Conservation (phyloP, 2,888 invertebrate genomes). For the Idaea aversata region DNA sequence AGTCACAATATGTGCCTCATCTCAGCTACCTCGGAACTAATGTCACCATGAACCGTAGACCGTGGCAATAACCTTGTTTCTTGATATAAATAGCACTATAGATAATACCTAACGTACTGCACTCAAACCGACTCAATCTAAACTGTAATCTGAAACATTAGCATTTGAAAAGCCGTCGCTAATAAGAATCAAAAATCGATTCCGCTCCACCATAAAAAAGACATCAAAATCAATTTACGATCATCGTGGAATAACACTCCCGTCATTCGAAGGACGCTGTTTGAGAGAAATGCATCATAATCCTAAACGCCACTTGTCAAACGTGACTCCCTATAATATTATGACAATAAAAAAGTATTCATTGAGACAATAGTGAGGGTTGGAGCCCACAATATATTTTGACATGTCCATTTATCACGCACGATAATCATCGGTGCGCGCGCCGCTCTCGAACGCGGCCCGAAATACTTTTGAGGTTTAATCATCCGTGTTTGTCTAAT, state of each 20-base stretch:
- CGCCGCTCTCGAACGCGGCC: conserved; percentile 52
- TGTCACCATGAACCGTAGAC: conserved; percentile 33
- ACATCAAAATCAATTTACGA: conserved; percentile 75
- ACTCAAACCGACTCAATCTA: conserved; percentile 28
- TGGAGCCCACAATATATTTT: conserved; percentile 72
- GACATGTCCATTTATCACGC: conserved; percentile 75
- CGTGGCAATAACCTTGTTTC: conserved; percentile 39
- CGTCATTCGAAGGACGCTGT: conserved; percentile 41
- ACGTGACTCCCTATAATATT: conserved; percentile 65
- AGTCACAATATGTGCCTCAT: conserved; percentile 45
- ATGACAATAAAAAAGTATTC: conserved; percentile 76
- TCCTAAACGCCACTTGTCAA: conserved; percentile 73
- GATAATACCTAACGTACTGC: not conserved
- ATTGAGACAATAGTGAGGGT: conserved; percentile 78
- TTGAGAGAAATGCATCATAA: conserved; percentile 60
- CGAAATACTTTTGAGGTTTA: conserved; percentile 64
- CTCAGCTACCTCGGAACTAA: conserved; percentile 25
- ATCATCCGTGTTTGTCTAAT: conserved; percentile 51
- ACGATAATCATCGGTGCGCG: conserved; percentile 67
- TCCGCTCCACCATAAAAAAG: conserved; percentile 62
- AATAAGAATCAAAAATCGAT: conserved; percentile 71
- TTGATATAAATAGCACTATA: conserved; percentile 5
- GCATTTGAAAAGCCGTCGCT: conserved; percentile 68
- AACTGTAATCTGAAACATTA: conserved; percentile 59
- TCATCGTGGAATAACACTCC: conserved; percentile 50